phyloP scores from a whole-genome alignment of 2,113 vertebrate species.

The Meles meles region DNA sequence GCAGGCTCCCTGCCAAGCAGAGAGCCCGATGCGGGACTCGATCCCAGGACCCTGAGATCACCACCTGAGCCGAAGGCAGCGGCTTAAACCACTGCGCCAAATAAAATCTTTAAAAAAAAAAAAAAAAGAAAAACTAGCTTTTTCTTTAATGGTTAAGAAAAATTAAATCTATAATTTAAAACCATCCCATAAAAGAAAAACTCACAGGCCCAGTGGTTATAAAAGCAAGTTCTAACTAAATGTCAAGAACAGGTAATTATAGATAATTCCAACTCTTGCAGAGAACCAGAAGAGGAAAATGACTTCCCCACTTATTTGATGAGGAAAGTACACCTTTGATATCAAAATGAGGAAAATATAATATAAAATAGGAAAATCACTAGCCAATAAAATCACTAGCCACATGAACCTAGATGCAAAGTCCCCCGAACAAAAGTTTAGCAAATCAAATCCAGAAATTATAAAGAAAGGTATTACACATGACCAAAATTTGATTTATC shows the following conservation, averaged over 20 bases:
- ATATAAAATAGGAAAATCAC: neutral
- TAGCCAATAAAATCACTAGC: neutral
- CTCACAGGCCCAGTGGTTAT: neutral
- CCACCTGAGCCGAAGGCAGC: no score
- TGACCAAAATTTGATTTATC: neutral
- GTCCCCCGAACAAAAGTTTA: neutral
- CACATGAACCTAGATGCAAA: neutral
- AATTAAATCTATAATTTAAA: neutral
- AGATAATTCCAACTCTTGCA: neutral
- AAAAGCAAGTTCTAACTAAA: slow-evolving; percentile 3
- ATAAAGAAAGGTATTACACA: neutral
- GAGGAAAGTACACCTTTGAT: neutral
- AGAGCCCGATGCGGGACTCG: no score
- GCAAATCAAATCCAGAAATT: neutral
- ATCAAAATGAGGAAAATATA: neutral
- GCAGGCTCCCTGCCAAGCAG: no score
- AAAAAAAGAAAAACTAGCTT: neutral
- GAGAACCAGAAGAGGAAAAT: neutral
- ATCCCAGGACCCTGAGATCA: no score
- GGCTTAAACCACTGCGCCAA: no score
- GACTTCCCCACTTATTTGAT: neutral
- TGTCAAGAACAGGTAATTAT: neutral
- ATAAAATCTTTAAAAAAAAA: no score
- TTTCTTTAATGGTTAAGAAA: slow-evolving; percentile 11
- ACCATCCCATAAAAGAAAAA: neutral